Percentiles rank a stretch among this genome's conserved stretches.
Evolutionary conservation across 2,113 vertebrate species (phyloP).

Genomic region (Pachycephala philippinensis): DNA sequence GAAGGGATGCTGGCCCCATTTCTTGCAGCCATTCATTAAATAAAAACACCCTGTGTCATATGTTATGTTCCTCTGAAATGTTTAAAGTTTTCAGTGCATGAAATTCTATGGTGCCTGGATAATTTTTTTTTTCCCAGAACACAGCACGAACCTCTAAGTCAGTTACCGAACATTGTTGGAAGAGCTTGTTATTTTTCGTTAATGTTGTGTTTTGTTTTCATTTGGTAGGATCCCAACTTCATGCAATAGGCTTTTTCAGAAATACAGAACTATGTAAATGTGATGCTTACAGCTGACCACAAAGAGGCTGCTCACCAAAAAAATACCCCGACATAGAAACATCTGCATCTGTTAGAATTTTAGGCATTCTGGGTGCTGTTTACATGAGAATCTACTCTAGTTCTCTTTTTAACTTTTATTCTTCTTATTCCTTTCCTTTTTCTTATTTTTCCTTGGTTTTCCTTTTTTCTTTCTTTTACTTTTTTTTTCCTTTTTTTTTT

Average conservation of each 20-base stretch:
- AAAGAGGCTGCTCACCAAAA: not conserved
- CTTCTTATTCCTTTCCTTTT: not conserved
- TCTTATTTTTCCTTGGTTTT: fast-evolving
- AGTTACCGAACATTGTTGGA: slow-evolving; percentile 5
- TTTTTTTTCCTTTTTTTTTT: fast-evolving
- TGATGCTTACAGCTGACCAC: slow-evolving; percentile 9
- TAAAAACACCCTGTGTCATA: slow-evolving; percentile 40
- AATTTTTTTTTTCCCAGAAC: not conserved
- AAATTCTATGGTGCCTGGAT: slow-evolving; percentile 31
- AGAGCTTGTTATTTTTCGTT: not conserved
- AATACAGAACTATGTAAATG: not conserved
- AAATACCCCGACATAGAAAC: not conserved
- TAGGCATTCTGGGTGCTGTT: not conserved
- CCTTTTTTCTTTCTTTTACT: too few species aligned
- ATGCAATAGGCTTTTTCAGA: slow-evolving; percentile 24
- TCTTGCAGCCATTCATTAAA: slow-evolving; percentile 59
- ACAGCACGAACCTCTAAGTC: not conserved
- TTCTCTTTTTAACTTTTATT: not conserved
- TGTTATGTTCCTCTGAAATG: slow-evolving; percentile 40
- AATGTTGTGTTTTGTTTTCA: slow-evolving; percentile 14
- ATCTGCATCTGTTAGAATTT: not conserved
- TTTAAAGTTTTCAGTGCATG: slow-evolving; percentile 39
- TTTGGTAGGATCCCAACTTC: not conserved
- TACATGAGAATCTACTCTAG: not conserved
- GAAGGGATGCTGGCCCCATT: slow-evolving; percentile 45